Evolutionary conservation across 2,113 vertebrate species (phyloP), one percentile per base, ranked within the genome.

Genomic region (Vireo altiloquus): DNA sequence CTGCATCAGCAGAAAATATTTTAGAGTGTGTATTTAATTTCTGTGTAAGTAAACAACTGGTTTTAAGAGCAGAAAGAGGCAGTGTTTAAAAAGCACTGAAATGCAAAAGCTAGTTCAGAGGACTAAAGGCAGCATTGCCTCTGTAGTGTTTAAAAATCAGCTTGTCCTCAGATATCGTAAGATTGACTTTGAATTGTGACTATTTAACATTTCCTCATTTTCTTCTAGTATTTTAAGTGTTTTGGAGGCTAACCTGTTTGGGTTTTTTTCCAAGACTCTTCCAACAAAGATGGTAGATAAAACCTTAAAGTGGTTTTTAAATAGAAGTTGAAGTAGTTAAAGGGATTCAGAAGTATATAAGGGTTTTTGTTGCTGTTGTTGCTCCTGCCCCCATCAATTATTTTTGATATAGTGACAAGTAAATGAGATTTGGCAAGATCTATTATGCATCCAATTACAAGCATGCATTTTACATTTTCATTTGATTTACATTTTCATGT

Each of bases 1-100:
- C 83, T 92, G 56, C 53, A 70, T 90, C 72, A 92, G 74, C 89
- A 71, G 91, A 95, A 97, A 83, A 83, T 92, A 79, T 72, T 70
- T 89, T 95, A 90, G 28, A 90, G 47, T 9, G 1, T 61, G 35
- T 88, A 80, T 96, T 94, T 78, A 90, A 94, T 88, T 96, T 82
- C 57, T 82, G 40, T 71, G 71, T 17, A 66, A 44, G 65, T 56
- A 88, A 95, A 71, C 56, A 92, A 33, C 54, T 90, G 80, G 18
- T 88, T 94, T 93, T 82, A 64, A 47, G 71, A 60, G 50, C 17
- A 77, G 27, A 25, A 81, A 85, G 56, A 79, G n/a, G 11, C 70
- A 63, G 4, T 44, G 37, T 65, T 84, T 64, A 23, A 81, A 84
- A 81, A 75, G 35, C 12, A 4, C 35, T 79, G 74, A 30, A 52